Percentiles rank a stretch among this genome's conserved stretches.
phyloP scores from a whole-genome alignment of 2,113 vertebrate genomes.

The Pongo pygmaeus region DNA sequence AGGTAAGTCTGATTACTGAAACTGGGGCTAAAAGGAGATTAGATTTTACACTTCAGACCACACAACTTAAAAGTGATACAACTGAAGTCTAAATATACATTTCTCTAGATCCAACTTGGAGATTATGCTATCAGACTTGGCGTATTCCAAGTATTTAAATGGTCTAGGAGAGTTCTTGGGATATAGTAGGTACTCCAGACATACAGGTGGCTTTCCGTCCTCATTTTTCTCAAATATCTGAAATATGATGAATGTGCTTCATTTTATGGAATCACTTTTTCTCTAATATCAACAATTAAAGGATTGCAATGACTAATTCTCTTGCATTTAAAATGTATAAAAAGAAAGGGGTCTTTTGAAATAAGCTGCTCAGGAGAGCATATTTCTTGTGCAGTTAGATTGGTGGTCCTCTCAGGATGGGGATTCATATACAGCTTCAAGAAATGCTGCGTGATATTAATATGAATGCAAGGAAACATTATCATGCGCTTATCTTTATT shows the following conservation, averaged over 20 bases:
- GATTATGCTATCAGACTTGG: background rate
- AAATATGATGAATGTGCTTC: background rate
- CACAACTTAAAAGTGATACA: background rate
- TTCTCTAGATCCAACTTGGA: background rate
- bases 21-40: background rate
- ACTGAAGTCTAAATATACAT: background rate
- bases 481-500: background rate
- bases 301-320: background rate
- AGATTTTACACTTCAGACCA: background rate
- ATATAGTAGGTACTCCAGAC: background rate
- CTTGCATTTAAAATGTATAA: background rate
- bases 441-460: background rate
- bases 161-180: background rate
- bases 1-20: background rate
- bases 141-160: background rate
- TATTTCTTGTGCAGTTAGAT: background rate
- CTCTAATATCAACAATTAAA: background rate
- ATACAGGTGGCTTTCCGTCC: background rate
- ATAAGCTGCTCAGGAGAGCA: background rate
- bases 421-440: background rate
- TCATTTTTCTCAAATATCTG: background rate
- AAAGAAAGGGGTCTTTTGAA: background rate
- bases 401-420: background rate
- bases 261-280: background rate
- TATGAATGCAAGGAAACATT: background rate